These are phyloP conservation scores for Bombus polaris DNA, from an alignment of 1,140 invertebrate genomes.

Conservation along the genomic window DNA sequence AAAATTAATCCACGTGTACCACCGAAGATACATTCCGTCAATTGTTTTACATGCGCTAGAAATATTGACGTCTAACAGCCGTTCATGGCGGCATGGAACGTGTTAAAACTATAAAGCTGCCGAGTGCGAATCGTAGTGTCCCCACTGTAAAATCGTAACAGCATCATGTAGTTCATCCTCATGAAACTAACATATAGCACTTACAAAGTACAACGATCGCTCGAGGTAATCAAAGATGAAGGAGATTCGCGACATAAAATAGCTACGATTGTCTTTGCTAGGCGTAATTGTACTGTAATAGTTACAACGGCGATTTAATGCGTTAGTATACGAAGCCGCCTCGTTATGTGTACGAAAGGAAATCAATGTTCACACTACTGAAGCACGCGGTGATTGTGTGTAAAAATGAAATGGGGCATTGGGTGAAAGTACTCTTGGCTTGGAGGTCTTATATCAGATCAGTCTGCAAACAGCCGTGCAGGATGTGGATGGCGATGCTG, in stretches of 20 bases:
- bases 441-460: conserved; percentile 75
- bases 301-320: conserved; percentile 23
- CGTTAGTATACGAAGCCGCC: neutral
- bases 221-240: conserved; percentile 24
- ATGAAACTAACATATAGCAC: neutral
- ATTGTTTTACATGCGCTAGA: too few relatives aligned
- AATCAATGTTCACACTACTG: conserved; percentile 50
- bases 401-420: conserved; percentile 83
- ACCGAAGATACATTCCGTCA: too few relatives aligned
- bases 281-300: conserved; percentile 46
- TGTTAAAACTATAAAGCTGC: too few relatives aligned
- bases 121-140: too few relatives aligned
- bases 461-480: conserved; percentile 67
- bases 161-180: neutral
- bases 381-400: conserved; percentile 62
- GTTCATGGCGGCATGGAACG: too few relatives aligned
- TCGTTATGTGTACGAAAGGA: conserved; percentile 43
- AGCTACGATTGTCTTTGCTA: conserved; percentile 21
- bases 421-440: conserved; percentile 80
- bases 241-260: conserved; percentile 18
- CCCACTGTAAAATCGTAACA: neutral
- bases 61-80: too few relatives aligned
- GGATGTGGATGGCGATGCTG: conserved; percentile 60
- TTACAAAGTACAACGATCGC: neutral
- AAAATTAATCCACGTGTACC: too few relatives aligned